Percentiles rank a stretch among this genome's conserved stretches.
Conservation (phyloP, 2,113 vertebrate genomes). For the Pygathrix nemaeus region DNA sequence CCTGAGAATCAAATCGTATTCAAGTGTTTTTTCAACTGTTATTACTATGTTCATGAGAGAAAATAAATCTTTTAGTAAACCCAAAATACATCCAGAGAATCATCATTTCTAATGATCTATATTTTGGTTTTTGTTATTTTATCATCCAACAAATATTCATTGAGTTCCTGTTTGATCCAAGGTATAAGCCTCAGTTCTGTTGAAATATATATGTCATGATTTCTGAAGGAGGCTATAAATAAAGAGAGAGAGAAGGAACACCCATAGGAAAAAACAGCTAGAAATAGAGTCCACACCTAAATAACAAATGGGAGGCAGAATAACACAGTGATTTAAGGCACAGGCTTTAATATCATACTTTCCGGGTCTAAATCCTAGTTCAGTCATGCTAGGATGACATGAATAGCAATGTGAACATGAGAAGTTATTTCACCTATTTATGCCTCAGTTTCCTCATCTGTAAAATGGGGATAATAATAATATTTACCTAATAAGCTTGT, state of each 20-base stretch:
- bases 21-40: not conserved
- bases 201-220: not conserved
- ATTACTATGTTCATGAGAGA: not conserved
- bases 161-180: not conserved
- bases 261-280: not conserved
- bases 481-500: not conserved
- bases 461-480: not conserved
- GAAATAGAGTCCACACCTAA: not conserved
- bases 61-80: not conserved
- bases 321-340: not conserved
- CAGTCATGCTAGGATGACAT: not conserved
- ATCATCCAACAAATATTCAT: constrained; percentile 23
- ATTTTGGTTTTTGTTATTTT: not conserved
- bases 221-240: not conserved
- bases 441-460: constrained; percentile 5
- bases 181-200: not conserved
- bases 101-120: not conserved
- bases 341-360: not conserved
- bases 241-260: not conserved
- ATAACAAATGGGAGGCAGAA: not conserved
- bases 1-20: not conserved
- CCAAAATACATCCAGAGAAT: not conserved
- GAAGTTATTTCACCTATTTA: not conserved
- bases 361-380: not conserved
- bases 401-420: not conserved